Evolutionary conservation across 2,113 vertebrate species (phyloP).

Genomic region (Cynoglossus semilaevis): DNA sequence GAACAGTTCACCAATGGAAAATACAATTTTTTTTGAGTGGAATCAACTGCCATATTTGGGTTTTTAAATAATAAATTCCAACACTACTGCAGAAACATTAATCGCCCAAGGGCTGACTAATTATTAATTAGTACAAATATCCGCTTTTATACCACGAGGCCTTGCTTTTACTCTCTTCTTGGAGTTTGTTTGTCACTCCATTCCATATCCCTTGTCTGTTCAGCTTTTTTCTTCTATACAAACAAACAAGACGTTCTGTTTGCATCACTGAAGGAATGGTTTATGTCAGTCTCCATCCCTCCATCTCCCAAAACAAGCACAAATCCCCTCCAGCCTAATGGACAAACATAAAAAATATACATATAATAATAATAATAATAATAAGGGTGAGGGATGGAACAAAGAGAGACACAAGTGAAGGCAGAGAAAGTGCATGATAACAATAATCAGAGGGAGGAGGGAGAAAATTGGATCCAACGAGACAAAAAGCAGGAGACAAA

Average conservation of each 20-base stretch:
- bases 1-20: too few species aligned
- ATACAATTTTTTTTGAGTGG: too few species aligned
- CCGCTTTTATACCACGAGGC: not conserved
- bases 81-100: too few species aligned
- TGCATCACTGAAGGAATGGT: slow-evolving; percentile 14
- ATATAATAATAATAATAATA: too few species aligned
- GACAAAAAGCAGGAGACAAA: not conserved
- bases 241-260: slow-evolving; percentile 26
- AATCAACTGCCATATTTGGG: too few species aligned
- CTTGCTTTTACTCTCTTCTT: slow-evolving; percentile 9
- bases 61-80: too few species aligned
- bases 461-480: slow-evolving; percentile 6
- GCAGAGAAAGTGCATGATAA: not conserved
- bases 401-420: slow-evolving; percentile 1
- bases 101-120: too few species aligned
- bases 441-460: not conserved
- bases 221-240: slow-evolving; percentile 12
- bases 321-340: not conserved
- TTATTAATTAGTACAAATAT: too few species aligned
- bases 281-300: slow-evolving; percentile 11
- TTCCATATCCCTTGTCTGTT: slow-evolving; percentile 16
- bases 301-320: slow-evolving; percentile 1
- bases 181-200: slow-evolving; percentile 22
- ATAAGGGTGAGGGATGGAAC: not conserved
- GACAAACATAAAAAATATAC: not conserved